A percentile compares a stretch with the other conserved stretches of the same genome.
phyloP scores from a whole-genome alignment of 2,113 vertebrate species.

The Gobius niger region DNA sequence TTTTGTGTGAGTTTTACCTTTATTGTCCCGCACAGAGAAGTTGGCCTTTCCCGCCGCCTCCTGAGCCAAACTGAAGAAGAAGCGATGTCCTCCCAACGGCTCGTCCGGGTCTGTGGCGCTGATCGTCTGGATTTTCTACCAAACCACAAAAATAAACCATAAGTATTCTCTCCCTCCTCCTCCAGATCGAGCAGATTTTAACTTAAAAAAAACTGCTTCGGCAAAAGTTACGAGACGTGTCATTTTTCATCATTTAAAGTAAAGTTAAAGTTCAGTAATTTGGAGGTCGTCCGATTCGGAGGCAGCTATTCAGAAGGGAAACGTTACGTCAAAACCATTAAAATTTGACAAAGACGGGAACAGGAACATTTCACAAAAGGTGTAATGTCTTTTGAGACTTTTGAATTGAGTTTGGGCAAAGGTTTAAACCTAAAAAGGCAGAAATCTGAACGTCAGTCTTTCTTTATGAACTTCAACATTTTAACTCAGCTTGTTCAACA shows the following conservation, averaged over 20 bases:
- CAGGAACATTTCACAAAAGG: neutral
- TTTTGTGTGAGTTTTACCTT: conserved; percentile 76
- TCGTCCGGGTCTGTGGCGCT: conserved; percentile 90
- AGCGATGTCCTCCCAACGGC: conserved; percentile 85
- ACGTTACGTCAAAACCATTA: neutral
- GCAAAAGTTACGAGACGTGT: neutral
- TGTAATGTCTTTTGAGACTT: neutral
- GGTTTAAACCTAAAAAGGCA: too few species aligned
- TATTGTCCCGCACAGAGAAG: conserved; percentile 93
- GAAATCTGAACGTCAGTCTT: too few species aligned
- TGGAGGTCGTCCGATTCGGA: neutral
- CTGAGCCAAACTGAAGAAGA: conserved; percentile 86
- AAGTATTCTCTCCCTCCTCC: neutral
- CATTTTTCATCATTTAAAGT: neutral
- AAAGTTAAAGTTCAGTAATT: neutral
- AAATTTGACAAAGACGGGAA: neutral
- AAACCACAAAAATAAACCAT: conserved; percentile 18
- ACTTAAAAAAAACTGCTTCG: neutral
- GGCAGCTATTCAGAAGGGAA: neutral
- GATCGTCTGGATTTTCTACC: conserved; percentile 92
- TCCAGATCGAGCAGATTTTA: neutral
- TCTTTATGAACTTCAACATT: too few species aligned
- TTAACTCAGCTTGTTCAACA: too few species aligned
- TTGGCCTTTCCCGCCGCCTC: conserved; percentile 87
- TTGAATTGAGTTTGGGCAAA: neutral